Base-by-base conservation (phyloP, 1,140 invertebrate species). In the Archivesica marissinica region DNA sequence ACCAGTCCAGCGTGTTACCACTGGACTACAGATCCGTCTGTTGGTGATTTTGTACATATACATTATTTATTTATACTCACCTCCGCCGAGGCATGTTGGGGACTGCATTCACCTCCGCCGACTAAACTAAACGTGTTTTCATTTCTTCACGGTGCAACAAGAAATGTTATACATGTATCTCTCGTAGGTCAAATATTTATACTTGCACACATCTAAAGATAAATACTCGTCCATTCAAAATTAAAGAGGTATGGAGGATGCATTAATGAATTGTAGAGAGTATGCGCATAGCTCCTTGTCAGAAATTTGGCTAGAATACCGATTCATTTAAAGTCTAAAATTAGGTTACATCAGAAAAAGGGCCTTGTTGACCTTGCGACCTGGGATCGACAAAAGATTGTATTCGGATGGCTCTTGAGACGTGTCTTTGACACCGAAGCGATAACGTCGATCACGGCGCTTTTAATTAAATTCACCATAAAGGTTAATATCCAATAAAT, bases 311-410 rank as follows among this genome's bases (percentile, higher is more conserved):
- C 33, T 41, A 33, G 30, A 74, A 74, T 50, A 74, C 47, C 20
- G 70, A 74, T 33, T 52, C 30, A 52, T 50, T 74, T 74, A 74
- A 74, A 74, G 25, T 47, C 70, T 74, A 35, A 41, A 74, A 35
- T 50, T 74, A 28, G 50, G 50, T 74, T 74, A 74, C 70, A 74
- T 74, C 70, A 74, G 41, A 74, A 23, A 50, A 68, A 50, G 44
- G 52, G 20, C 13, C 9, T 17, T 35, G 59, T 47, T 74, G 41
- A 74, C 70, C 70, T 15, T 9, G 20, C 52, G 70, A 74, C 41
- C 70, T 28, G 25, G 20, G 23, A 50, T 39, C 30, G 41, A 74
- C 70, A 74, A 74, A 74, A 74, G 70, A 50, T 52, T 17, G 28
- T 28, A 15, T 11, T 7, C 47, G 3, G 15, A 15, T 0, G 30